These are phyloP conservation scores for Rhabdomys dilectus DNA, from an alignment of 2,113 vertebrate species.

Conservation along the genomic window DNA sequence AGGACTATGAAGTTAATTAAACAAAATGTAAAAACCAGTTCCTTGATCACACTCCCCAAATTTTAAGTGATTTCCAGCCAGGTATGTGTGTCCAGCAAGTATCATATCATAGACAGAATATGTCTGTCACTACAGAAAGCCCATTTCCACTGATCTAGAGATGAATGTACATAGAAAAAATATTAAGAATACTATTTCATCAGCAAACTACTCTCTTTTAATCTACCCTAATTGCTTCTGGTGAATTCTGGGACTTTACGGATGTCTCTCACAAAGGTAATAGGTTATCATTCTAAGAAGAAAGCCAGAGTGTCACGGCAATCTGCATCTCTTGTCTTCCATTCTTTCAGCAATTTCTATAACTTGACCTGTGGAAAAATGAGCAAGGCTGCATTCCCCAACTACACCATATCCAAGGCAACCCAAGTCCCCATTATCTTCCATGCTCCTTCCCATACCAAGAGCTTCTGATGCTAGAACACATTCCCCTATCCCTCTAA, in stretches of 20 bases:
- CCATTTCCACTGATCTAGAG: neutral
- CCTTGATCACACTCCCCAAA: neutral
- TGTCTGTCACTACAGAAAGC: neutral
- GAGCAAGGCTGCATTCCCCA: slow-evolving; percentile 40
- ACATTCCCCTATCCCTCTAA: neutral
- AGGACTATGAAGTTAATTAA: slow-evolving; percentile 1
- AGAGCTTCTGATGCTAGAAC: neutral
- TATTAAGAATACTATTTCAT: neutral
- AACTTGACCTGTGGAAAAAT: slow-evolving; percentile 35
- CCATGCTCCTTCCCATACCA: neutral
- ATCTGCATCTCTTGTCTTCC: neutral
- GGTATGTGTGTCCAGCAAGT: neutral
- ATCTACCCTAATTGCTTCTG: neutral
- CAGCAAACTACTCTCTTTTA: slow-evolving; percentile 34
- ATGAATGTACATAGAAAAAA: neutral
- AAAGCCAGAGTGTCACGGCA: neutral
- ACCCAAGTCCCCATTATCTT: neutral
- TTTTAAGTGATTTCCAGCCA: neutral
- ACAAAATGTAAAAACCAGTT: neutral
- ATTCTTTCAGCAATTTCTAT: slow-evolving; percentile 59
- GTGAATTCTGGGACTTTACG: neutral
- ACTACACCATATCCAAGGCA: neutral
- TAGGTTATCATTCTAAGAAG: neutral
- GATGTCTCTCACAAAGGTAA: slow-evolving; percentile 6
- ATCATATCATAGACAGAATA: neutral